phyloP scores from a whole-genome alignment of 2,113 vertebrate species.

The Pseudolaguvia tuberculata region DNA sequence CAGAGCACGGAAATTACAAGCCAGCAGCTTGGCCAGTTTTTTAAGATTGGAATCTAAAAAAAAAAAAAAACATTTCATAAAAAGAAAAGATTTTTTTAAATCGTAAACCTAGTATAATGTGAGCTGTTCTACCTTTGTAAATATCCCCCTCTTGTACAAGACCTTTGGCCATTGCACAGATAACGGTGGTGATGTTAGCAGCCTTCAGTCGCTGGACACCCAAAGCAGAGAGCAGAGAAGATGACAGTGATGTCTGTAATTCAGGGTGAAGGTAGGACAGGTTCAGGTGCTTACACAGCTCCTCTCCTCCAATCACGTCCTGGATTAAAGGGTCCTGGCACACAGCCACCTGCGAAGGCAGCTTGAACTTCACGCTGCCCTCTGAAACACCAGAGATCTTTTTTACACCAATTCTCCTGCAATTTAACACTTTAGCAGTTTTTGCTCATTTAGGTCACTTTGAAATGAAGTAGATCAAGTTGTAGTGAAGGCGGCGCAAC shows the following conservation, averaged over 20 bases:
- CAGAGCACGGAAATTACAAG: slow-evolving; percentile 72
- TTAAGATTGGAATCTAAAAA: slow-evolving; percentile 57
- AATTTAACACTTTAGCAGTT: not conserved
- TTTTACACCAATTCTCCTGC: not conserved
- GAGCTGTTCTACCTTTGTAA: slow-evolving; percentile 54
- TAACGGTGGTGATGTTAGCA: slow-evolving; percentile 66
- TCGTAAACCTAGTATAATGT: not conserved
- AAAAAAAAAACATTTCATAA: not conserved
- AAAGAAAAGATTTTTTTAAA: slow-evolving; percentile 2
- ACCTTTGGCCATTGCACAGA: slow-evolving; percentile 68
- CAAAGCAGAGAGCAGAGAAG: slow-evolving; percentile 65
- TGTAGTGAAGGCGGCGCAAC: too few relatives aligned
- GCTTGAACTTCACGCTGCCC: slow-evolving; percentile 63
- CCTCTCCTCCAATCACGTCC: slow-evolving; percentile 63
- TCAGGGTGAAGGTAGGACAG: slow-evolving; percentile 71
- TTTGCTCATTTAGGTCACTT: too few relatives aligned
- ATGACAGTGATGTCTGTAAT: slow-evolving; percentile 57
- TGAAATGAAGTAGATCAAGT: too few relatives aligned
- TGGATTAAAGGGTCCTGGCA: slow-evolving; percentile 69
- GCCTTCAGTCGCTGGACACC: slow-evolving; percentile 66
- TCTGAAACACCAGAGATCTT: slow-evolving; percentile 48
- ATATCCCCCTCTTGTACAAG: slow-evolving; percentile 52
- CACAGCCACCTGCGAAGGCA: slow-evolving; percentile 71
- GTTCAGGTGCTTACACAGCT: slow-evolving; percentile 66
- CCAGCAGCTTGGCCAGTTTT: slow-evolving; percentile 67